Evolutionary conservation across 2,888 invertebrate species (phyloP).

Genomic region (Drosophila bunnanda): DNA sequence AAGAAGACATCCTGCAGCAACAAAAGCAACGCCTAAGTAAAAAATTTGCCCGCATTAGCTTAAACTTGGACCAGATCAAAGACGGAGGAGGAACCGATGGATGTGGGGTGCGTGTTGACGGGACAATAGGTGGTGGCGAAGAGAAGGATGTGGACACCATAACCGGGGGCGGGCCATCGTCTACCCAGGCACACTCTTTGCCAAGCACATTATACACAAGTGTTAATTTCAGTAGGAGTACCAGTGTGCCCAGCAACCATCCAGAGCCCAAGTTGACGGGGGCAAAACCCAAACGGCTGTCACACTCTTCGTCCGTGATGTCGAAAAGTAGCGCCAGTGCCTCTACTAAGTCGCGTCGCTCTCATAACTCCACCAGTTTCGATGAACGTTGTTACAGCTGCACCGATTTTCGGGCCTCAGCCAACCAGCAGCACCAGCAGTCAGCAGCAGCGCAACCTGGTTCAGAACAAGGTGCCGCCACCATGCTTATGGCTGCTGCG

Average conservation of each 20-base stretch:
- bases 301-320: constrained; percentile 75
- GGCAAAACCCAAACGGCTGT: constrained; percentile 83
- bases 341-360: constrained; percentile 76
- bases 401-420: constrained; percentile 75
- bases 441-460: constrained; percentile 4
- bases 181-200: constrained; percentile 70
- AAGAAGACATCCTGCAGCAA: constrained; percentile 65
- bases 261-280: constrained; percentile 70
- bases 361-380: constrained; percentile 72
- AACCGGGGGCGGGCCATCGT: constrained; percentile 7
- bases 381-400: constrained; percentile 82
- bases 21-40: constrained; percentile 70
- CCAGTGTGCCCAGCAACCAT: constrained; percentile 59
- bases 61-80: constrained; percentile 82
- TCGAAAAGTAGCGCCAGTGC: constrained; percentile 62
- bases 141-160: constrained; percentile 37
- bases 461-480: constrained; percentile 46
- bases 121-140: constrained; percentile 43
- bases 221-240: constrained; percentile 66
- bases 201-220: constrained; percentile 70
- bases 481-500: constrained; percentile 65
- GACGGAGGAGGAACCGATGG: constrained; percentile 50
- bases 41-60: constrained; percentile 81
- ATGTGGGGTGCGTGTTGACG: constrained; percentile 58
- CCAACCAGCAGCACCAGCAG: constrained; percentile 32